Base-by-base conservation (phyloP, 2,797 vertebrate species). In the Galagoides demidoff region DNA sequence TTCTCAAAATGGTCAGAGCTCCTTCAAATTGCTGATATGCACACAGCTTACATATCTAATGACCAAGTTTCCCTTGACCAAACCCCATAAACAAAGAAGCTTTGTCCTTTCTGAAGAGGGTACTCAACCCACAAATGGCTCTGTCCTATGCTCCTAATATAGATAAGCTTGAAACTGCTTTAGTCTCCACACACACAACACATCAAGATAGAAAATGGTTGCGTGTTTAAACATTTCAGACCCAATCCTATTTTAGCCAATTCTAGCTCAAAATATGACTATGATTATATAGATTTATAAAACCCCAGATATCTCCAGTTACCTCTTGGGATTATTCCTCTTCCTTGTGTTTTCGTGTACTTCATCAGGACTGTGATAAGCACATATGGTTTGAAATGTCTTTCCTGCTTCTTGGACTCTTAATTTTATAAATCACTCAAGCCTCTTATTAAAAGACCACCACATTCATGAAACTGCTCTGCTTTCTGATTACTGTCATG, bases 251-350 rank as follows among this genome's bases (percentile, higher is more conserved):
- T 78, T 91, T 92, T 77, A 91, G 92, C 11, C 11, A 91, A 85
- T 81, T 94, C 89, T 89, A 95, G 55, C 57, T 93, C 95, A 87
- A 68, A 94, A 45, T 83, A 39, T 92, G 93, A 96, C 95, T 96
- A 94, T 93, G 84, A 96, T 95, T 93, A 92, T 39, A 94, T 45
- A 92, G 86, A 95, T 66, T 81, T 81, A 79, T 90, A 94, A 96
- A 97, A 96, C 87, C 89, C 96, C 91, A 97, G 95, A 57, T 95
- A 93, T 88, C 57, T 89, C 61, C 13, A 27, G 59, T 87, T 96
- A 82, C 87, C 95, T 95, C 92, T 87, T 49, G 84, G 52, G 73
- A 76, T 61, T 96, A 90, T 95, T 71, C 68, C 82, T 91, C 59
- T 92, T 90, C 78, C 34, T 49, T 89, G 31, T n/a, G 29, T 89